These are phyloP conservation scores for Heliconius sara DNA, from an alignment of 2,888 invertebrate genomes.

Conservation along the genomic window DNA sequence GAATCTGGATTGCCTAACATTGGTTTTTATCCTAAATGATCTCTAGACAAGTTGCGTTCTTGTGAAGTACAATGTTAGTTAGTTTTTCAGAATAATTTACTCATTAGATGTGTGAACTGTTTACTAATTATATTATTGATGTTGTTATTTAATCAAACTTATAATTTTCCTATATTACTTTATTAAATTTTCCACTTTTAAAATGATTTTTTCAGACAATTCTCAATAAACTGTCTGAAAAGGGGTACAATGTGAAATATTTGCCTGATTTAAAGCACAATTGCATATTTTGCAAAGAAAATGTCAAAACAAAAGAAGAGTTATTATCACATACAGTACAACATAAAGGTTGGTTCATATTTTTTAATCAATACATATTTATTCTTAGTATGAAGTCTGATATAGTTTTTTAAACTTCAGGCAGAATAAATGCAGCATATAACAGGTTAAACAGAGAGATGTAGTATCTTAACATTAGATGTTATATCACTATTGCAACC, in stretches of 20 bases:
- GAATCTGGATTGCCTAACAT: no score
- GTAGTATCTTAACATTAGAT: not conserved
- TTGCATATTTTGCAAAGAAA: constrained; percentile 68
- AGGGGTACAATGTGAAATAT: constrained; percentile 65
- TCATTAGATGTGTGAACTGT: no score
- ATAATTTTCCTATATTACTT: not conserved
- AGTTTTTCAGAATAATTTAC: no score
- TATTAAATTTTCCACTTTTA: not conserved
- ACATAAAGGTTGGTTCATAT: constrained; percentile 65
- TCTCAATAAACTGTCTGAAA: constrained; percentile 69
- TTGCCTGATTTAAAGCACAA: constrained; percentile 58
- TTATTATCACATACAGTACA: constrained; percentile 61
- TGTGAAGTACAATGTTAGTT: no score
- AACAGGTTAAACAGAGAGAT: no score
- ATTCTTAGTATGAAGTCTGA: no score
- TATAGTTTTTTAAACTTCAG: no score
- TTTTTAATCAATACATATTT: not conserved
- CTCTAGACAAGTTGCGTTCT: no score
- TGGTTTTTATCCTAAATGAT: no score
- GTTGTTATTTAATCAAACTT: no score
- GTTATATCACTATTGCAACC: not conserved
- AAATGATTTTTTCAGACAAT: constrained; percentile 63
- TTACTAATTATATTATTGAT: no score
- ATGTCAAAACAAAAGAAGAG: constrained; percentile 67
- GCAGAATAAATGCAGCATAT: no score